phyloP scores from a whole-genome alignment of 2,797 vertebrate genomes.

The Tamandua tetradactyla region DNA sequence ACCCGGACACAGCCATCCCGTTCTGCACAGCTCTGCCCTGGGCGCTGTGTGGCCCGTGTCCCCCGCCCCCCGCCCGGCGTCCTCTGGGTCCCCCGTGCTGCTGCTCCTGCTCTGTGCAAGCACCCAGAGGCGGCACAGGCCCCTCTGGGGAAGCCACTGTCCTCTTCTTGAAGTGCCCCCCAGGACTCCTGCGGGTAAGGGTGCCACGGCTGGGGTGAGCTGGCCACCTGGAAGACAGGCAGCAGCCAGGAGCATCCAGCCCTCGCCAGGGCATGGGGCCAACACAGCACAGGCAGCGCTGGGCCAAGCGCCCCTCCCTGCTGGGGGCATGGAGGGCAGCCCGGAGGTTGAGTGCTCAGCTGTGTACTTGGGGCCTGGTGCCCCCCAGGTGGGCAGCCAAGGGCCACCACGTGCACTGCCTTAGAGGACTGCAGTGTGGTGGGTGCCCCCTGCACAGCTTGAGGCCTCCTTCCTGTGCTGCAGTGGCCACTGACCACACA shows the following conservation, averaged over 20 bases:
- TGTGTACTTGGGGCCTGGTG: too few species aligned
- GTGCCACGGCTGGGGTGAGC: neutral
- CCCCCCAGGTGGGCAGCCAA: rapidly evolving
- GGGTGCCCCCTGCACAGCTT: rapidly evolving
- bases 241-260: neutral
- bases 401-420: rapidly evolving
- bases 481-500: rapidly evolving
- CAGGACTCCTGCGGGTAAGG: too few species aligned
- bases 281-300: too few species aligned
- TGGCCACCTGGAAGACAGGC: neutral
- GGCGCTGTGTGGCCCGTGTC: too few species aligned
- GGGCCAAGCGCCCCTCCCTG: neutral
- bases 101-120: too few species aligned
- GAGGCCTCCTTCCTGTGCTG: neutral
- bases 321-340: too few species aligned
- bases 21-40: too few species aligned
- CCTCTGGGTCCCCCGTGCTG: neutral
- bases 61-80: neutral
- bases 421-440: neutral
- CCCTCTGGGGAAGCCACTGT: neutral
- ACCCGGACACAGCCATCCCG: too few species aligned
- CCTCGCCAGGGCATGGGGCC: too few species aligned
- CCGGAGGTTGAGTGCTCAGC: too few species aligned
- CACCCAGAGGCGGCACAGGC: too few species aligned
- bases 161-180: neutral